Evolutionary conservation across 2,888 invertebrate genomes (phyloP).

Genomic region (Trissonchulus latispiculum): DNA sequence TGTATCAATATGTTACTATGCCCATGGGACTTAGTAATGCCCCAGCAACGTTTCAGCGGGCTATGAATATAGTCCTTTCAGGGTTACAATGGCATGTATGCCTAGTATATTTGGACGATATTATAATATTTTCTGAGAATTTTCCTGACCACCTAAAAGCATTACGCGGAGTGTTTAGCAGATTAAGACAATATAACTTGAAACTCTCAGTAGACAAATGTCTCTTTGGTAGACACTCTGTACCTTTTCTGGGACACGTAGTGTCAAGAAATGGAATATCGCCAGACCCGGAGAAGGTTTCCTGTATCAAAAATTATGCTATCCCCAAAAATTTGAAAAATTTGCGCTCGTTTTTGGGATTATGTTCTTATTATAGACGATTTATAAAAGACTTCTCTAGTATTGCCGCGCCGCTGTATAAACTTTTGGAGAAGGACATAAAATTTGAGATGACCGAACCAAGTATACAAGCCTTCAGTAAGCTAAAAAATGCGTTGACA

Average conservation of each 20-base stretch:
- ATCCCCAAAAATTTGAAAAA: not conserved
- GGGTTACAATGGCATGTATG: not conserved
- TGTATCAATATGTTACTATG: not conserved
- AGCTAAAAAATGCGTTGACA: conserved; percentile 21
- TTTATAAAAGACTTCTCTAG: not conserved
- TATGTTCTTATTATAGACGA: conserved; percentile 5
- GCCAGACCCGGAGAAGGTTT: not conserved
- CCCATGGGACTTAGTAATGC: not conserved
- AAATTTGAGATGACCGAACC: not conserved
- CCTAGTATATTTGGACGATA: conserved; percentile 2
- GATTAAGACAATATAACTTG: not conserved
- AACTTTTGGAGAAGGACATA: not conserved
- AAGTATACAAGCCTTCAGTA: conserved; percentile 23
- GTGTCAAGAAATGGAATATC: not conserved
- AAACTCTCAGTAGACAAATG: not conserved
- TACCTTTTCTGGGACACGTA: not conserved
- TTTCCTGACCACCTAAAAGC: not conserved
- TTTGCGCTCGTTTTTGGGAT: not conserved
- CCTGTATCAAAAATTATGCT: not conserved
- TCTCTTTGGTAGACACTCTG: not conserved
- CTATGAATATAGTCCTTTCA: not conserved
- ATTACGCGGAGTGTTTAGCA: no score
- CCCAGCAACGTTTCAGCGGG: conserved; percentile 11
- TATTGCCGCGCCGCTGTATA: conserved; percentile 1
- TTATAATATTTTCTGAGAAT: not conserved